Evolutionary conservation across 2,113 vertebrate genomes (phyloP), one percentile per base, ranked within the genome.

Genomic region (Boulengeromyrus knoepffleri): DNA sequence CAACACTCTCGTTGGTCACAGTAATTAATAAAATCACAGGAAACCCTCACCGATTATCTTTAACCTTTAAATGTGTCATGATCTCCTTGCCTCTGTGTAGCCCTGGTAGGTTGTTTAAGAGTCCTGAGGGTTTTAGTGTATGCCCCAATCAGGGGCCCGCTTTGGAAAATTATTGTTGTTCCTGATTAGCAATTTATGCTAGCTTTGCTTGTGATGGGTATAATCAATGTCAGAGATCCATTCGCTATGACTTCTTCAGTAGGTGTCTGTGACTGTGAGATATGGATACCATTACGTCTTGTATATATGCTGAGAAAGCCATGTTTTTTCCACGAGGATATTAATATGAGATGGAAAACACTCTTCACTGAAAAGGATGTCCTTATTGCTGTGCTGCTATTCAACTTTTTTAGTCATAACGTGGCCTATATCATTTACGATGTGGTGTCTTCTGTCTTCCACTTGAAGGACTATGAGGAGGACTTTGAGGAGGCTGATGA

Each of bases 401-500:
- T 39, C n/a, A 4, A 13, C n/a, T 10, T 77, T 39, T 77, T 36
- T 2, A 39, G 2, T 80, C 36, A 80, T 19, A 0, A 5, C 5
- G 31, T 39, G 70, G 70, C 31, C 70, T 15, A 0, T 36, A 10
- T 15, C 31, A 8, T 80, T 17, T 42, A 2, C 5, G 27, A 27
- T 80, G 74, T 19, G 13, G 15, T 5, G 74, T 19, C 7, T 80
- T 42, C 31, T 5, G 74, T 19, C 7, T 80, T 42, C 31, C 36
- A 15, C 74, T 19, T 80, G 89, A 85, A 99, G 98, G 98, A 98
- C 88, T 99, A 99, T 58, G 97, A 98, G 92, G 98, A 99, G 87
- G 98, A 99, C 92, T 99, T 99, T 95, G 98, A 99, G 88, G 96
- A 97, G 7, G 50, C 93, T 77, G 96, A 96, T n/a, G 96, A 95